These are phyloP conservation scores for Cheumatopsyche charites DNA, from an alignment of 1,140 invertebrate genomes.

Conservation along the genomic window DNA sequence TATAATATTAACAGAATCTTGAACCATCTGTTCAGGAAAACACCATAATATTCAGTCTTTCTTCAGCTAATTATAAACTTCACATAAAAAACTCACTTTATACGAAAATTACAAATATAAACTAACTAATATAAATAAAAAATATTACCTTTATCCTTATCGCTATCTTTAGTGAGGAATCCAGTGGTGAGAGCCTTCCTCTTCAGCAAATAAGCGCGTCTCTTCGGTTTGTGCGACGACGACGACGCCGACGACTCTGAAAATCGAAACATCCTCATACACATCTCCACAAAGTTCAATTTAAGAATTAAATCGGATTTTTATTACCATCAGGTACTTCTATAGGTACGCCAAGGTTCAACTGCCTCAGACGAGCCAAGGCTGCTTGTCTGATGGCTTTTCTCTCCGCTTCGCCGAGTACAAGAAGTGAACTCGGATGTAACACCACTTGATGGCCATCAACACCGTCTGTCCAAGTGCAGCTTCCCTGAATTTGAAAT, in stretches of 20 bases:
- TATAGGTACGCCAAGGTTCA: conserved; percentile 82
- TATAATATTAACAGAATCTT: too few species aligned
- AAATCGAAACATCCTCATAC: conserved; percentile 34
- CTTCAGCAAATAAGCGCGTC: conserved; percentile 77
- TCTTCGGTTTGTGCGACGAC: conserved; percentile 70
- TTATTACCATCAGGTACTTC: conserved; percentile 62
- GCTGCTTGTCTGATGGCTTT: conserved; percentile 82
- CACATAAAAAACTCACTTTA: too few species aligned
- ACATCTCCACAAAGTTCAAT: too few species aligned
- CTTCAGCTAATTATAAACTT: too few species aligned
- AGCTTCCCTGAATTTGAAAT: conserved; percentile 72
- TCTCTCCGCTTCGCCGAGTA: conserved; percentile 81
- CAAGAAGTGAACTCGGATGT: conserved; percentile 71
- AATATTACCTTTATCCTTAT: conserved; percentile 70
- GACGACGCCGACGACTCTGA: conserved; percentile 59
- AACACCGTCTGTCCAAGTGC: conserved; percentile 79
- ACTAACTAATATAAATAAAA: neutral
- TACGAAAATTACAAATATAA: too few species aligned
- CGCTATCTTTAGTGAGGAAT: conserved; percentile 74
- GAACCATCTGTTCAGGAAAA: too few species aligned
- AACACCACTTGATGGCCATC: conserved; percentile 79
- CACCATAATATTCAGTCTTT: too few species aligned
- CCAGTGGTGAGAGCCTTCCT: conserved; percentile 83
- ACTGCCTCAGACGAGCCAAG: conserved; percentile 82
- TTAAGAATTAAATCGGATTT: too few species aligned